phyloP scores from a whole-genome alignment of 2,113 vertebrate genomes.

The Anoplopoma fimbria region DNA sequence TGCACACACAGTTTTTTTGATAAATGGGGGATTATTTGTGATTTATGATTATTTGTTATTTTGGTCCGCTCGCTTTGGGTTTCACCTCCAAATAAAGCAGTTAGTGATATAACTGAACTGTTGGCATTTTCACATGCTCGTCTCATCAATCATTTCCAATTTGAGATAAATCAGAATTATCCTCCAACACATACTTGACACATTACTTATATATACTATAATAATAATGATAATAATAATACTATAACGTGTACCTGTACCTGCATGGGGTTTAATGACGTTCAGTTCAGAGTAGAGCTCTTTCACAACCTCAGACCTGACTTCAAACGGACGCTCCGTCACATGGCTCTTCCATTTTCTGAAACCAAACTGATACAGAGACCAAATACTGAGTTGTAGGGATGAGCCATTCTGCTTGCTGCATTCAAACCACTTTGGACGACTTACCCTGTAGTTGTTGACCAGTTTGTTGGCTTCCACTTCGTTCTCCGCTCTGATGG shows the following conservation, averaged over 20 bases:
- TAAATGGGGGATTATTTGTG: neutral
- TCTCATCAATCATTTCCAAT: neutral
- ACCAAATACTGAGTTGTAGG: neutral
- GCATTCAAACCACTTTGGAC: neutral
- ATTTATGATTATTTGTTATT: neutral
- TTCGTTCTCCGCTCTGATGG: slow-evolving; percentile 85
- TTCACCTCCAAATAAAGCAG: neutral
- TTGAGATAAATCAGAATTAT: neutral
- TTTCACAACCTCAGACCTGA: slow-evolving; percentile 89
- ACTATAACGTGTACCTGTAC: slow-evolving; percentile 3
- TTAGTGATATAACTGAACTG: neutral
- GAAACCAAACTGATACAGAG: slow-evolving; percentile 88
- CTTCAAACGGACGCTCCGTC: slow-evolving; percentile 88
- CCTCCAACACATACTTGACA: neutral
- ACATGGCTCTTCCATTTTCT: slow-evolving; percentile 95
- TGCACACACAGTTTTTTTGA: neutral
- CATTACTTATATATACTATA: too few relatives aligned
- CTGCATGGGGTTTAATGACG: slow-evolving; percentile 75
- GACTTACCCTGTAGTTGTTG: slow-evolving; percentile 88
- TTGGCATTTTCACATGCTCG: neutral
- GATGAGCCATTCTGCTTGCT: neutral
- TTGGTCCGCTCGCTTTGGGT: rapidly evolving
- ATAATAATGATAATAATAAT: too few relatives aligned
- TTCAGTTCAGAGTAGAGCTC: slow-evolving; percentile 92
- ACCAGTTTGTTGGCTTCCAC: slow-evolving; percentile 90